A percentile compares a stretch with the other conserved stretches of the same genome.
Evolutionary conservation across 2,888 invertebrate species (phyloP).

Genomic region (Philereme vetulata): DNA sequence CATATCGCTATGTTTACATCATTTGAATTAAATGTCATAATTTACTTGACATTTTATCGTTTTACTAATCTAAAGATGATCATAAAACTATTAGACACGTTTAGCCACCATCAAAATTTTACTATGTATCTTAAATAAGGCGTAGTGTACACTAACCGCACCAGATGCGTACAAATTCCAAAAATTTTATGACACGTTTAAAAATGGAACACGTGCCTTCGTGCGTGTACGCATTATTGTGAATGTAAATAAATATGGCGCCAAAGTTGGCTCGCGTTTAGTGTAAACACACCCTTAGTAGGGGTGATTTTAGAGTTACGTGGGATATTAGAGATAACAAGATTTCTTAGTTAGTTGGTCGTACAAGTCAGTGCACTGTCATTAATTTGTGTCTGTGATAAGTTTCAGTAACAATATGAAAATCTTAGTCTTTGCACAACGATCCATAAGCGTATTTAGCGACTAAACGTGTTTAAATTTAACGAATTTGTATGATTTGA

Average conservation of each 20-base stretch:
- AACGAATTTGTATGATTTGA: too few species aligned
- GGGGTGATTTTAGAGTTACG: slow-evolving; percentile 43
- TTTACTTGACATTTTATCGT: background rate
- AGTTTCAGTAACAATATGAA: too few species aligned
- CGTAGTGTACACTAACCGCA: slow-evolving; percentile 55
- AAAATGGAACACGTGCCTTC: slow-evolving; percentile 65
- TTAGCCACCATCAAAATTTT: slow-evolving; percentile 15
- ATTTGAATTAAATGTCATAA: too few species aligned
- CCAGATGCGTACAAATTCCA: slow-evolving; percentile 72
- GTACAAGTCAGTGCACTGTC: too few species aligned
- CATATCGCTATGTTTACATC: background rate
- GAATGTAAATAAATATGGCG: slow-evolving; percentile 76
- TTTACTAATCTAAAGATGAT: slow-evolving; percentile 19
- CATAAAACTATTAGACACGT: slow-evolving; percentile 19
- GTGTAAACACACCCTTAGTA: slow-evolving; percentile 73
- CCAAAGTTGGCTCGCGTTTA: slow-evolving; percentile 55
- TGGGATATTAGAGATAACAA: background rate
- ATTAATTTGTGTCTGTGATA: too few species aligned
- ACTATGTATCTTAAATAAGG: slow-evolving; percentile 42
- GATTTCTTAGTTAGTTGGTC: too few species aligned
- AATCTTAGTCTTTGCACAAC: too few species aligned
- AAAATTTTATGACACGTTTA: slow-evolving; percentile 69
- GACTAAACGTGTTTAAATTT: too few species aligned
- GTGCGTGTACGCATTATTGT: slow-evolving; percentile 60
- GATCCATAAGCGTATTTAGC: too few species aligned